Evolutionary conservation across 2,888 invertebrate genomes (phyloP).

Genomic region (Scaeva pyrastri): DNA sequence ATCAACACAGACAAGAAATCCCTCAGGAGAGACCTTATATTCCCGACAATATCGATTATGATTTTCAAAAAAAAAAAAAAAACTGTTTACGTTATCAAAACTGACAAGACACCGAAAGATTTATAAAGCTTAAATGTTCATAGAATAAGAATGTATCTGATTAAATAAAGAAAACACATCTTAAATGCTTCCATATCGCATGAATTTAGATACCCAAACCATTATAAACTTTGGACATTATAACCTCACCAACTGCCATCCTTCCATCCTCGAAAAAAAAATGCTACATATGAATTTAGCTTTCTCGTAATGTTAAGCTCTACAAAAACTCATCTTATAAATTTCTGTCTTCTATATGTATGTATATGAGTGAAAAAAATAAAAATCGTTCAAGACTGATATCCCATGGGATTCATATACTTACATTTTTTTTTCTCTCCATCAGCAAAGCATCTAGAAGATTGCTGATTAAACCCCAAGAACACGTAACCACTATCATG

Average conservation of each 20-base stretch:
- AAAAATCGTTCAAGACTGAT: background rate
- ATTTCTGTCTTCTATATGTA: background rate
- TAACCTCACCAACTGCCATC: background rate
- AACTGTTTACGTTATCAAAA: background rate
- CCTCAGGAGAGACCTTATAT: background rate
- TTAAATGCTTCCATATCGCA: background rate
- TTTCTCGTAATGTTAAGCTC: conserved; percentile 1
- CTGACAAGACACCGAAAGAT: background rate
- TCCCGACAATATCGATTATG: background rate
- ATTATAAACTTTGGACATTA: conserved; percentile 1
- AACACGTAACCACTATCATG: conserved; percentile 19
- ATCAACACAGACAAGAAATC: background rate
- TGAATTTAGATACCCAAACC: background rate
- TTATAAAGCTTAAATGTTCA: background rate
- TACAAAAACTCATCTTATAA: conserved; percentile 8
- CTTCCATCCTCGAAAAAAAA: too few relatives aligned
- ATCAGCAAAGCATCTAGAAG: conserved; percentile 19
- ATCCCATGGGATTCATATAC: conserved; percentile 42
- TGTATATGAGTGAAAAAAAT: background rate
- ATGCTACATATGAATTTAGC: background rate
- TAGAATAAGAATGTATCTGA: background rate
- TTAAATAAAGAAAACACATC: background rate
- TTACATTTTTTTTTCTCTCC: background rate
- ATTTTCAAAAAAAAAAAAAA: background rate
- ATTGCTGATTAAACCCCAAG: conserved; percentile 61